A percentile compares a stretch with the other conserved stretches of the same genome.
phyloP scores from a whole-genome alignment of 2,888 invertebrate genomes.

The Chrysolina haemoptera region DNA sequence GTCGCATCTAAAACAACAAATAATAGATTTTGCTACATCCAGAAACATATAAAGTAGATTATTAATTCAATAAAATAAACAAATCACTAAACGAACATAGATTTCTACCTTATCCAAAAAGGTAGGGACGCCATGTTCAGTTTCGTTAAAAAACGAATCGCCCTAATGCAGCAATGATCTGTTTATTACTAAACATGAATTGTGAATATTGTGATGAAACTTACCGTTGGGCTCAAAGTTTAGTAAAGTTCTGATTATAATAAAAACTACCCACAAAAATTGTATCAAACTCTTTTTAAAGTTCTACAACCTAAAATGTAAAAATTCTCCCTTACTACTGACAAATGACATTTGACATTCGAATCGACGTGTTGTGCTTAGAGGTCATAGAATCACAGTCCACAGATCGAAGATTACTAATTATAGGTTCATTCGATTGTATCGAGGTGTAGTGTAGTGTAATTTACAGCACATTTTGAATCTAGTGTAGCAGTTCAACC shows the following conservation, averaged over 20 bases:
- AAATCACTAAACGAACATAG: too few relatives aligned
- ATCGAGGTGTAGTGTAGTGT: too few relatives aligned
- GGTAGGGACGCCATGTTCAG: not conserved
- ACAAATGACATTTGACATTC: not conserved
- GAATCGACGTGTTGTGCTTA: too few relatives aligned
- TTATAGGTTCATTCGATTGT: too few relatives aligned
- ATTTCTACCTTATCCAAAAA: not conserved
- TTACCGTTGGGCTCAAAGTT: not conserved
- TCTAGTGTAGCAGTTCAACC: too few relatives aligned
- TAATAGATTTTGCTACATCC: not conserved
- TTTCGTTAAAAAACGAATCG: not conserved
- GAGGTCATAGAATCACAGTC: too few relatives aligned
- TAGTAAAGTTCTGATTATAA: not conserved
- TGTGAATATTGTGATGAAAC: not conserved
- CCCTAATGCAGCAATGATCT: too few relatives aligned
- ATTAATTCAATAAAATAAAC: not conserved
- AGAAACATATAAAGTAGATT: not conserved
- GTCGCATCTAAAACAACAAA: constrained; percentile 74
- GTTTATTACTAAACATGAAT: not conserved
- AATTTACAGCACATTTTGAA: too few relatives aligned
- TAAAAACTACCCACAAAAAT: not conserved
- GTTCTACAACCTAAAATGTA: not conserved
- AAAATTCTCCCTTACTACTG: not conserved
- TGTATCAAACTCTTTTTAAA: not conserved
- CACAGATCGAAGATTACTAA: too few relatives aligned